phyloP scores from a whole-genome alignment of 2,113 vertebrate species.

The Daboia siamensis region DNA sequence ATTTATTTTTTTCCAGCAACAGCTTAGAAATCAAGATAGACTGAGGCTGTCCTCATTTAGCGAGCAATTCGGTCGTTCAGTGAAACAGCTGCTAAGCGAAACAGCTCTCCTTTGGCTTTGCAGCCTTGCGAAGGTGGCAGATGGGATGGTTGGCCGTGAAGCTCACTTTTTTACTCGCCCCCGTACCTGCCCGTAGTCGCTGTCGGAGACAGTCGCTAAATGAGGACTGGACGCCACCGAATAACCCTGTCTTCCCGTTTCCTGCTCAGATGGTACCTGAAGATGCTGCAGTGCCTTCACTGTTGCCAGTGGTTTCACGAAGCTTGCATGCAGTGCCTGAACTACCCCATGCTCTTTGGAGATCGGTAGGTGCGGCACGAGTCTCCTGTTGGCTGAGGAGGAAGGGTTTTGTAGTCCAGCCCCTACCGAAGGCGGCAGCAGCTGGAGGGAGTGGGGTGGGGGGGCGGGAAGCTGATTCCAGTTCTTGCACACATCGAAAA shows the following conservation, averaged over 20 bases:
- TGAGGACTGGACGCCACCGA: not conserved
- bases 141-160: not conserved
- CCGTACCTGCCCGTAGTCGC: not conserved
- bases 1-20: too few relatives aligned
- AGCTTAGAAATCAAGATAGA: not conserved
- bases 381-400: not conserved
- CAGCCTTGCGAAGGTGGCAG: not conserved
- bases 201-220: not conserved
- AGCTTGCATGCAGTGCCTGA: conserved; percentile 94
- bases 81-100: not conserved
- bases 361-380: conserved; percentile 78
- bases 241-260: not conserved
- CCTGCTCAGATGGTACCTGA: conserved; percentile 87
- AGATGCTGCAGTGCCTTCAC: conserved; percentile 93
- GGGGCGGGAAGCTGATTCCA: not conserved
- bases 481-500: not conserved
- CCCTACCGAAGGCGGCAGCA: not conserved
- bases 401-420: not conserved
- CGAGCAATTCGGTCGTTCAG: too few relatives aligned
- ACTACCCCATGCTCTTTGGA: conserved; percentile 92
- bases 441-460: not conserved
- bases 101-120: not conserved
- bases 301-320: conserved; percentile 98
- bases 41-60: not conserved
- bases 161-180: not conserved